phyloP scores from a whole-genome alignment of 2,797 vertebrate species.

The Loriculus beryllinus region DNA sequence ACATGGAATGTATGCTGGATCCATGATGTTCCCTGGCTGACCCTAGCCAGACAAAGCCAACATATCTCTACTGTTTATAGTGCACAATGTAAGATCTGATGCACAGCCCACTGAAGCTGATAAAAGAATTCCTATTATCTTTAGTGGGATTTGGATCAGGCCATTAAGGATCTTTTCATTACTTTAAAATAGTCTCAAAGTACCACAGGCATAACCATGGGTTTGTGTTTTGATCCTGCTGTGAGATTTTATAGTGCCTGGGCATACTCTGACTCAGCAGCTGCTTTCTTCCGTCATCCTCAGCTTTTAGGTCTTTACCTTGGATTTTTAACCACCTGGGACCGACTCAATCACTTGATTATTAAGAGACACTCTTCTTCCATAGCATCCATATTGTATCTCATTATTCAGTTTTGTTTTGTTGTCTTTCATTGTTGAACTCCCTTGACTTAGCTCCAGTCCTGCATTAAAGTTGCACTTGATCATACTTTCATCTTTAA shows the following conservation, averaged over 20 bases:
- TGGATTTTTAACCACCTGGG: constrained; percentile 34
- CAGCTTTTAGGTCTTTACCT: constrained; percentile 26
- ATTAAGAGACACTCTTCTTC: constrained; percentile 15
- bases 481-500: not conserved
- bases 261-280: not conserved
- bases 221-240: constrained; percentile 7
- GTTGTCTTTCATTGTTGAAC: not conserved
- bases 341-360: constrained; percentile 42
- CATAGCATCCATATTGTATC: not conserved
- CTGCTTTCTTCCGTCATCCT: constrained; percentile 4
- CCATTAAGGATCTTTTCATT: constrained; percentile 8
- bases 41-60: not conserved
- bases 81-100: not conserved
- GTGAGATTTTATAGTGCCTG: not conserved
- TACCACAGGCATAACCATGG: not conserved
- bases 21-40: not conserved
- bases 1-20: not conserved
- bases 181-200: not conserved
- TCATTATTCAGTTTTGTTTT: not conserved
- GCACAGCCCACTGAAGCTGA: not conserved
- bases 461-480: not conserved
- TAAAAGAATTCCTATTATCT: not conserved
- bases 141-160: constrained; percentile 26
- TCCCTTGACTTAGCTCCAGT: not conserved
- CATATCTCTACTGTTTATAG: not conserved